Base-by-base conservation (phyloP, 2,888 invertebrate species). In the Drosophila sordidapex region DNA sequence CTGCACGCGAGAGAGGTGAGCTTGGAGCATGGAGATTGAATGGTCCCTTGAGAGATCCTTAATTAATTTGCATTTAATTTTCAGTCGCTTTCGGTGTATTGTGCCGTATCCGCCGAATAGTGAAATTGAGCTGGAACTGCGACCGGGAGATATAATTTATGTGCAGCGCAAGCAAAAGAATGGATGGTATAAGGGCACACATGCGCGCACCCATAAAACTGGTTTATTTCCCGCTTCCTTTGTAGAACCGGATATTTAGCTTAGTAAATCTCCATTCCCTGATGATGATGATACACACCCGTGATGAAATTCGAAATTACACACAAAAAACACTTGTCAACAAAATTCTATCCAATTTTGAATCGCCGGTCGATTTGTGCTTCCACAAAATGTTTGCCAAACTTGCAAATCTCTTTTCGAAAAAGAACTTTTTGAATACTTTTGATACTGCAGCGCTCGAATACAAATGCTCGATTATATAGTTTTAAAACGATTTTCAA, bases 171-270 rank as follows among this genome's bases (percentile, higher is more conserved):
- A 98, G 91, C 95, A 98, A 61, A 98, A 98, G 60, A 98, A 98
- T 91, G 98, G 98, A 56, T 98, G 98, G 98, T 98, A 97, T 93
- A 98, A 98, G 92, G 98, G 98, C 27, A 98, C 97, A 0, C 95
- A 97, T 82, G 96, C 97, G 82, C 95, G 98, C 65, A 98, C 98
- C 2, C 98, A 98, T 43, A 96, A 97, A 85, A 97, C 97, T 6
- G 98, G 98, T n/a, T 94, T 98, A 51, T 98, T 98, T 94, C 98
- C 98, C 2, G 98, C 98, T 58, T 98, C 97, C 91, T 98, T 98
- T 94, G 98, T 98, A 18, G 97, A 97, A 92, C 95, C 95, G 49
- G 93, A 93, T 86, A 85, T 92, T 66, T 93, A 91, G 62, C 52
- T 76, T 61, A 63, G 38, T 59, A 31, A 54, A 33, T 49, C 57